A percentile compares a stretch with the other conserved stretches of the same genome.
phyloP scores from a whole-genome alignment of 2,797 vertebrate species.

The Rhabdomys pumilio region DNA sequence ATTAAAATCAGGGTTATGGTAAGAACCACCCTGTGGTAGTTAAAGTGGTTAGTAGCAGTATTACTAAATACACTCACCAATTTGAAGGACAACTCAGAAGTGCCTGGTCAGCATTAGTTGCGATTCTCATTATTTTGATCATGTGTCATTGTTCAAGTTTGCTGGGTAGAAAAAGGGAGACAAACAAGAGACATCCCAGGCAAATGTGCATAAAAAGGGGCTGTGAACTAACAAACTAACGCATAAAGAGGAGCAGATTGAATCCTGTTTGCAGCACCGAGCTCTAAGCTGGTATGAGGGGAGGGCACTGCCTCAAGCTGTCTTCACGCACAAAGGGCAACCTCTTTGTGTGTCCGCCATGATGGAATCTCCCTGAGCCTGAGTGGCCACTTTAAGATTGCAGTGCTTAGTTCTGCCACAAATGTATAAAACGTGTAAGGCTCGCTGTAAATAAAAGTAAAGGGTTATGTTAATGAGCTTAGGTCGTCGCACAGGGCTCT shows the following conservation, averaged over 20 bases:
- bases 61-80: not conserved
- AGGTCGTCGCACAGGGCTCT: conserved; percentile 62
- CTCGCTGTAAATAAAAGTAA: conserved; percentile 46
- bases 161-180: not conserved
- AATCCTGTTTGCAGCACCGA: not conserved
- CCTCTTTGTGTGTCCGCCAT: not conserved
- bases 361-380: not conserved
- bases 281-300: rapidly evolving
- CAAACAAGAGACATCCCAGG: not conserved
- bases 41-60: not conserved
- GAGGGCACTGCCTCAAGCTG: rapidly evolving
- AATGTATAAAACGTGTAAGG: conserved; percentile 6
- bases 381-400: not conserved
- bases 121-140: not conserved
- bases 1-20: not conserved
- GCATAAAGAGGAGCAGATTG: not conserved
- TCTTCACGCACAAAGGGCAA: rapidly evolving
- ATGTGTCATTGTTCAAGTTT: not conserved
- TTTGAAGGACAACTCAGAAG: not conserved
- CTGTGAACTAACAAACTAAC: not conserved
- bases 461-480: conserved; percentile 73
- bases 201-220: not conserved
- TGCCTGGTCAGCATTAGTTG: rapidly evolving
- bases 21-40: not conserved
- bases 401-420: conserved; percentile 12